Conservation (phyloP, 2,797 vertebrate species). For the Psittacula echo region DNA sequence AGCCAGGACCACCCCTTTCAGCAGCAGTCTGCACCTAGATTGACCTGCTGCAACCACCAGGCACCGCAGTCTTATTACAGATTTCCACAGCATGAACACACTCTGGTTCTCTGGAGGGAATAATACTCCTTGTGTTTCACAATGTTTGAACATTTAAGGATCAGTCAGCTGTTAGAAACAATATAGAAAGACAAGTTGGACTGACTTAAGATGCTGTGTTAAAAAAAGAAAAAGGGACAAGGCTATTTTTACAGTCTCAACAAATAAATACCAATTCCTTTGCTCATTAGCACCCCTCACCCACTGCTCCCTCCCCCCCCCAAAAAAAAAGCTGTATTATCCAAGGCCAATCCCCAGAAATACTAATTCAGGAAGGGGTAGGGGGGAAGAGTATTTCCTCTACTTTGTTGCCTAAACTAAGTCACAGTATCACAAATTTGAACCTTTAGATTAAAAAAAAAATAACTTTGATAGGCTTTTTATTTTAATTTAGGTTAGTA, state of each 20-base stretch:
- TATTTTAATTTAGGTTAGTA: not conserved
- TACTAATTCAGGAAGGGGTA: not conserved
- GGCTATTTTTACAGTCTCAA: not conserved
- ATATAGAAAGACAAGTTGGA: not conserved
- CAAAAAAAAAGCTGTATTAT: not conserved
- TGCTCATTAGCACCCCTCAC: not conserved
- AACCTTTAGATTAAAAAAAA: not conserved
- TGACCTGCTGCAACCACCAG: rapidly evolving
- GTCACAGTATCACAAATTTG: not conserved
- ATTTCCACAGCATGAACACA: not conserved
- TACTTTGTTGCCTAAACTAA: not conserved
- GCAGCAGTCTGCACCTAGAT: not conserved
- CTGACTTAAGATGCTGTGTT: not conserved
- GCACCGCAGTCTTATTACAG: not conserved
- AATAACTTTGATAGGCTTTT: not conserved
- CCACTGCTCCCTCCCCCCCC: not conserved
- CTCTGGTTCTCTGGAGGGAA: not conserved
- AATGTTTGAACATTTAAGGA: not conserved
- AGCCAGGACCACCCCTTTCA: not conserved
- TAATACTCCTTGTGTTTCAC: not conserved
- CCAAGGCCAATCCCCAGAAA: not conserved
- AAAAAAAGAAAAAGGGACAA: not conserved
- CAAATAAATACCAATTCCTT: not conserved
- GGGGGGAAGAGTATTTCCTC: not conserved
- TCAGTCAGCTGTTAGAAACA: not conserved